These are phyloP conservation scores for Drosophila fulvimacula DNA, from an alignment of 2,888 invertebrate species.

Conservation along the genomic window DNA sequence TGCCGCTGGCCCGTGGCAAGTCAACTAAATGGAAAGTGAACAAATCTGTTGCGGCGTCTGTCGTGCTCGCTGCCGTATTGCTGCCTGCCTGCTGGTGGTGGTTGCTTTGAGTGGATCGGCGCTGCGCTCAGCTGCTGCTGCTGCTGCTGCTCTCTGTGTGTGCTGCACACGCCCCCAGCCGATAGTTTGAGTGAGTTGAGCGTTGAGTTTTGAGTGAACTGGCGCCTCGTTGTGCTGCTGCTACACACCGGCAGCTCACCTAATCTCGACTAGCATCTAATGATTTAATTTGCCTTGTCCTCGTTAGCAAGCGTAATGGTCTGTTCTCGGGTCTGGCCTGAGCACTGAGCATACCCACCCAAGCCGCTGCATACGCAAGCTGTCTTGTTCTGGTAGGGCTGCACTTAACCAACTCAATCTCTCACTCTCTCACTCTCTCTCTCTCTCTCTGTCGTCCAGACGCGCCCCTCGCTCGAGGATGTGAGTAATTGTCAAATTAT, in stretches of 20 bases:
- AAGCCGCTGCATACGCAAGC: conserved; percentile 12
- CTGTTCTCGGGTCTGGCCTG: conserved; percentile 79
- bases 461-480: no score
- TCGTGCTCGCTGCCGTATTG: conserved; percentile 16
- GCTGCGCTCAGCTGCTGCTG: conserved; percentile 17
- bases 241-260: conserved; percentile 21
- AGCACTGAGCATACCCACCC: conserved; percentile 34
- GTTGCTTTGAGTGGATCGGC: conserved; percentile 50
- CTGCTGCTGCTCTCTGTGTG: conserved; percentile 18
- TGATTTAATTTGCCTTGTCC: conserved; percentile 85
- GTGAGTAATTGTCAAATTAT: conserved; percentile 85
- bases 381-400: conserved; percentile 9
- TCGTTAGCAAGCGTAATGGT: conserved; percentile 84
- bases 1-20: conserved; percentile 68
- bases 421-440: neutral
- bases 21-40: conserved; percentile 75
- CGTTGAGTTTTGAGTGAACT: conserved; percentile 39
- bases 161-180: conserved; percentile 63
- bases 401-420: conserved; percentile 15
- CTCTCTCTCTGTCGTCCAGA: no score
- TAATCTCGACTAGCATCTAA: conserved; percentile 82
- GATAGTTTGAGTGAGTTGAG: conserved; percentile 60
- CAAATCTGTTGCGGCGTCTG: conserved; percentile 61
- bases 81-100: conserved; percentile 42
- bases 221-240: conserved; percentile 47